Evolutionary conservation across 2,113 vertebrate species (phyloP), one percentile per base, ranked within the genome.

Genomic region (Percopsis transmontana): DNA sequence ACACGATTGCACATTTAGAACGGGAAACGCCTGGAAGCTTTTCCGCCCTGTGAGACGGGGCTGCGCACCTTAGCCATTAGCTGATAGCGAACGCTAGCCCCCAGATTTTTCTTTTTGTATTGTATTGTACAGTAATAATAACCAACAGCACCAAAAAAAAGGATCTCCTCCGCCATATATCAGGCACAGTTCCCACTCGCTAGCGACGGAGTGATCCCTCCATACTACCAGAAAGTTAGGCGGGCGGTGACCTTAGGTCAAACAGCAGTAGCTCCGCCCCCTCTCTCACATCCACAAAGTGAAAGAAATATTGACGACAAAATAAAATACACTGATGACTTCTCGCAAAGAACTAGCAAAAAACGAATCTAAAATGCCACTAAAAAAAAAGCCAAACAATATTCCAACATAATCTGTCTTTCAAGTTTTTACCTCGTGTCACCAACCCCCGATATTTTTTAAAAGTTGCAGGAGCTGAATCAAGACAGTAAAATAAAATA

Each of bases 81-180:
- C 92, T 61, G 27, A 15, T 52, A 72, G 72, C 72, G 40, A 40
- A 56, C 58, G 55, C 78, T 56, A 44, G 72, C 77, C 79, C 81
- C 83, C 78, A 70, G 69, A 76, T 87, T 88, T 85, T 72, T 48
- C 52, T 53, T 84, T 90, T 94, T 95, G 80, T 80, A 78, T 81
- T 47, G n/a, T 85, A 85, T 89, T 87, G 80, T 89, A 94, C 94
- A 94, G 94, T 95, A 95, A 96, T 87, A 95, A 90, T 94, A 94
- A 93, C 92, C 93, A 96, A 96, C 94, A 98, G 96, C 96, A 98
- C 96, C 96, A 98, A 95, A 95, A 94, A 92, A 94, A 94, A 90
- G 92, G 93, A 92, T 93, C 95, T 95, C 95, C 94, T 93, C n/a
- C 93, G 93, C 93, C 93, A 91, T 92, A 80, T 92, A 94, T 97